These are phyloP conservation scores for Neosilurus hyrtlii DNA, from an alignment of 2,797 vertebrate genomes.

Conservation along the genomic window DNA sequence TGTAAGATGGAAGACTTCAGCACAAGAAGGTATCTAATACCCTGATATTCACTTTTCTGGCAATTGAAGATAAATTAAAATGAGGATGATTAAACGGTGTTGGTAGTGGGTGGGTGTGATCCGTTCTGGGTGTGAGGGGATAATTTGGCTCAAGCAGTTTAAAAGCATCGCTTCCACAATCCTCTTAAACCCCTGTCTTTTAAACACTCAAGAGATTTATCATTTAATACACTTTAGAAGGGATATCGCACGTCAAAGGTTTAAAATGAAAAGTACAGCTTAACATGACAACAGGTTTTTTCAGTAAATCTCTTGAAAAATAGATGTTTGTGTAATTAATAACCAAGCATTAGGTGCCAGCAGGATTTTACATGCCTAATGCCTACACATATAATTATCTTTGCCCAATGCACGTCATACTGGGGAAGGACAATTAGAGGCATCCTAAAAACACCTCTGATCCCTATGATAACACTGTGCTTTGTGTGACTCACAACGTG, in stretches of 20 bases:
- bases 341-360: conserved; percentile 55
- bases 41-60: neutral
- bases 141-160: conserved; percentile 64
- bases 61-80: neutral
- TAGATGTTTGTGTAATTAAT: conserved; percentile 67
- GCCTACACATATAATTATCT: neutral
- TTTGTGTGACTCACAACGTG: conserved; percentile 16
- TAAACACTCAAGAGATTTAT: conserved; percentile 69
- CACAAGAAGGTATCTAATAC: neutral
- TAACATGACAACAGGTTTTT: conserved; percentile 68
- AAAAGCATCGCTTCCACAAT: conserved; percentile 74
- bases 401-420: conserved; percentile 33
- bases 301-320: conserved; percentile 61
- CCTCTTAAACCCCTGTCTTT: conserved; percentile 72
- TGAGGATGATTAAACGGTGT: neutral
- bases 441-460: conserved; percentile 39
- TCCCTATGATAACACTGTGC: conserved; percentile 45
- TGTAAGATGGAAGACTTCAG: neutral
- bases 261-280: conserved; percentile 69
- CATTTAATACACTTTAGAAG: conserved; percentile 75
- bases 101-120: conserved; percentile 6
- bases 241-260: conserved; percentile 64
- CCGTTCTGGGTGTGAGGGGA: conserved; percentile 60
- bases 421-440: conserved; percentile 50
- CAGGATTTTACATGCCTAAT: conserved; percentile 47